phyloP scores from a whole-genome alignment of 1,140 invertebrate species.

The Bactericera cockerelli region DNA sequence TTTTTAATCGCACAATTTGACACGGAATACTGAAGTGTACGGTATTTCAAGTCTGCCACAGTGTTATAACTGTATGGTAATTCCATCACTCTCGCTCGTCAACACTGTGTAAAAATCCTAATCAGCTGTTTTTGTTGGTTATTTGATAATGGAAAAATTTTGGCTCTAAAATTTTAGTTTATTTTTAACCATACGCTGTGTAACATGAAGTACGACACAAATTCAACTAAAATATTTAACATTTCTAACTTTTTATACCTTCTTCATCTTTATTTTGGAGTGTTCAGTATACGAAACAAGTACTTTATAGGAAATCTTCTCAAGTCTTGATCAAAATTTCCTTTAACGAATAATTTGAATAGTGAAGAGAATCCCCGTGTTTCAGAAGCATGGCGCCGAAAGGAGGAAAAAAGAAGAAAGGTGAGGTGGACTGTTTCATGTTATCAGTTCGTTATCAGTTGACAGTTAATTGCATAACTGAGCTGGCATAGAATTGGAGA shows the following conservation, averaged over 20 bases:
- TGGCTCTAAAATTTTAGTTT: not conserved
- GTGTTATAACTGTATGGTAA: too few relatives aligned
- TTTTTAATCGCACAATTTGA: too few relatives aligned
- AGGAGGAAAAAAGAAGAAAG: conserved; percentile 16
- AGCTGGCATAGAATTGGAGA: too few relatives aligned
- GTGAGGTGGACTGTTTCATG: too few relatives aligned
- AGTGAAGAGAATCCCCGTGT: not conserved
- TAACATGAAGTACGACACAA: not conserved
- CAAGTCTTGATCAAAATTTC: conserved; percentile 22
- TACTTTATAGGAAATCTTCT: conserved; percentile 21
- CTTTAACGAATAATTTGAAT: not conserved
- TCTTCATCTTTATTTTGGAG: conserved; percentile 18
- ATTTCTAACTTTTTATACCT: conserved; percentile 17
- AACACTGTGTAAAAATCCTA: too few relatives aligned
- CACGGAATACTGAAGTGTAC: too few relatives aligned
- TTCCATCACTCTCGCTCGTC: too few relatives aligned
- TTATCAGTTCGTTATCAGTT: too few relatives aligned
- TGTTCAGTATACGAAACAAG: conserved; percentile 21
- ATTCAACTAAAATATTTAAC: not conserved
- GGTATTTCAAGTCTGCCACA: too few relatives aligned
- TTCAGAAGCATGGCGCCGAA: conserved; percentile 21
- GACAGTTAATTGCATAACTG: too few relatives aligned
- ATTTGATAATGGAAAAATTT: too few relatives aligned
- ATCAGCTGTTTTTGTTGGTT: too few relatives aligned
- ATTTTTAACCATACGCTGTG: not conserved